Evolutionary conservation across 2,888 invertebrate genomes (phyloP).

Genomic region (Globia sparganii): DNA sequence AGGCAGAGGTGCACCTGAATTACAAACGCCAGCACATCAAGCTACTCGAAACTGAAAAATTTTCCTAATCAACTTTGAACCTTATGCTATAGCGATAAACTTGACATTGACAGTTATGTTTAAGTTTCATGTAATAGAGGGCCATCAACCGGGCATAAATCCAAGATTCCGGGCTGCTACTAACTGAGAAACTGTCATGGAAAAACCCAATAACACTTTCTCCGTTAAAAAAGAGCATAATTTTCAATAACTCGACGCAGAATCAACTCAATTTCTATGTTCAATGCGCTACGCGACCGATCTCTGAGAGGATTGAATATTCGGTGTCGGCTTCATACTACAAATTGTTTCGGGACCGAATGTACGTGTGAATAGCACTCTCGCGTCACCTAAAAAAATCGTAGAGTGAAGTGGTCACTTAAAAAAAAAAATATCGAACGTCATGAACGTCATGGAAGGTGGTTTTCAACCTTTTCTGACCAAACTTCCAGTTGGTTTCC

Average conservation of each 20-base stretch:
- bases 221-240: too few species aligned
- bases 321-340: not conserved
- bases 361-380: slow-evolving; percentile 11
- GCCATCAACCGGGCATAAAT: too few species aligned
- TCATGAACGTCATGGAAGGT: not conserved
- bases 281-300: not conserved
- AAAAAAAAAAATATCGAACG: not conserved
- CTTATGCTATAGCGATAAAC: too few species aligned
- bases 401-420: not conserved
- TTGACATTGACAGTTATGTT: too few species aligned
- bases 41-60: too few species aligned
- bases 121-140: too few species aligned
- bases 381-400: not conserved
- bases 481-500: not conserved
- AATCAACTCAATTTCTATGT: not conserved
- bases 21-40: too few species aligned
- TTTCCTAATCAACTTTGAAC: too few species aligned
- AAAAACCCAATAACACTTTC: not conserved
- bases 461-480: not conserved
- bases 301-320: not conserved
- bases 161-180: not conserved
- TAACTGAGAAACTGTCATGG: not conserved
- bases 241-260: not conserved
- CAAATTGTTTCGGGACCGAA: slow-evolving; percentile 8
- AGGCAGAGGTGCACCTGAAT: not conserved